Base-by-base conservation (phyloP, 1,140 invertebrate genomes). In the Pygmarrhopalites habei region DNA sequence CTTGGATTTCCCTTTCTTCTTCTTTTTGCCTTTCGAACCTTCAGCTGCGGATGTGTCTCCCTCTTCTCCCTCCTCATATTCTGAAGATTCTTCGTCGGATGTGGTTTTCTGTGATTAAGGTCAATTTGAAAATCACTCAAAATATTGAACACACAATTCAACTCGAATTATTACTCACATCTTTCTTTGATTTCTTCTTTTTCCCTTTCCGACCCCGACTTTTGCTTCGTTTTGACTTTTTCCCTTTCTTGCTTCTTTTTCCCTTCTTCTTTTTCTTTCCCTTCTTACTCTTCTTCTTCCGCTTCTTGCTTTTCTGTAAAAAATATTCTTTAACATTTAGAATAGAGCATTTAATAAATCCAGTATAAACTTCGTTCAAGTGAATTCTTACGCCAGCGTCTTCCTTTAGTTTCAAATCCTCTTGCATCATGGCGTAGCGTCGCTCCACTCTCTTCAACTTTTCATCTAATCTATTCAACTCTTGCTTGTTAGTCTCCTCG, bases 281-380 rank as follows among this genome's bases (percentile, higher is more conserved):
- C 30, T 56, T 56, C 17, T 26, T 56, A 30, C 53, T 30, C 32
- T 56, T 56, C 4, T 4, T 7, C 28, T 52, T 52, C 49, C 19
- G 5, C 23, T 56, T 56, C 53, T 56, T 56, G 15, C 29, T 15
- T 19, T 32, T 56, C 53, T 56, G 32, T n/a, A 39, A 56, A 26
- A 25, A 51, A 7, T 25, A 51, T 14, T 25, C 28, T 35, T 35
- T 32, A 12, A 5, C 14, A 56, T 15, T 12, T 2, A 39, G 2
- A 56, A 56, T 35, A n/a, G 10, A n/a, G 2, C 5, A 15, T 56
- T 35, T 10, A 17, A 7, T 14, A 10, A 14, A 14, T 26, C 10
- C 7, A 56, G 28, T 32, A 32, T 3, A 21, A 26, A 19, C 14
- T 12, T 15, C 19, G 5, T 32, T 32, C 17, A 17, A 19, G 4